Evolutionary conservation across 2,888 invertebrate genomes (phyloP), one percentile per base, ranked within the genome.

Genomic region (Epistrophe eligans): DNA sequence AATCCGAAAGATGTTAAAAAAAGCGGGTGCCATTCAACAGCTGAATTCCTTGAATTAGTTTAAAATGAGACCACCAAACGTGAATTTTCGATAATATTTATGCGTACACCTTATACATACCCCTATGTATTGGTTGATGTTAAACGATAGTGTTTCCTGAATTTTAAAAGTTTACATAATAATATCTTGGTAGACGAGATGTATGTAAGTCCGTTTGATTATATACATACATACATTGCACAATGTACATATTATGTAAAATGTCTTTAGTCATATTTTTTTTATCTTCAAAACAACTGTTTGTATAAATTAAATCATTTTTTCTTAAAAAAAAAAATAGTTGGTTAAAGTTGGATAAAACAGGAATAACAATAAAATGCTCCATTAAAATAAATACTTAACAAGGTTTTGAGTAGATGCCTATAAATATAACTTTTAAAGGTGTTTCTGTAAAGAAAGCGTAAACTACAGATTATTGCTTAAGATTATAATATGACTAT

Each of bases 141-240:
- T 11, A 17, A 57, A 8, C n/a, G 57, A 57, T 57, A 57, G n/a
- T 32, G n/a, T 57, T 57, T 57, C 32, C 55, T n/a, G 28, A 28
- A 55, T 8, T 28, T 28, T 8, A 32, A 32, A 55, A 55, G 28
- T 55, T 55, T 45, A n/a, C n/a, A n/a, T n/a, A n/a, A n/a, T n/a
- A n/a, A n/a, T n/a, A n/a, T n/a, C n/a, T n/a, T n/a, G n/a, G n/a
- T n/a, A n/a, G n/a, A n/a, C n/a, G n/a, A n/a, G n/a, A n/a, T n/a
- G n/a, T n/a, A n/a, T n/a, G n/a, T n/a, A n/a, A n/a, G n/a, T 45
- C 7, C 8, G 8, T 3, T 6, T 32, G 32, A 9, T 8, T 45
- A n/a, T n/a, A 7, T 17, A n/a, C 6, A 6, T n/a, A 45, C 9
- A 17, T 45, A 1, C 45, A 32, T 32, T 7, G 7, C 5, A 32